A percentile compares a stretch with the other conserved stretches of the same genome.
phyloP scores from a whole-genome alignment of 2,113 vertebrate species.

The Strigops habroptila region DNA sequence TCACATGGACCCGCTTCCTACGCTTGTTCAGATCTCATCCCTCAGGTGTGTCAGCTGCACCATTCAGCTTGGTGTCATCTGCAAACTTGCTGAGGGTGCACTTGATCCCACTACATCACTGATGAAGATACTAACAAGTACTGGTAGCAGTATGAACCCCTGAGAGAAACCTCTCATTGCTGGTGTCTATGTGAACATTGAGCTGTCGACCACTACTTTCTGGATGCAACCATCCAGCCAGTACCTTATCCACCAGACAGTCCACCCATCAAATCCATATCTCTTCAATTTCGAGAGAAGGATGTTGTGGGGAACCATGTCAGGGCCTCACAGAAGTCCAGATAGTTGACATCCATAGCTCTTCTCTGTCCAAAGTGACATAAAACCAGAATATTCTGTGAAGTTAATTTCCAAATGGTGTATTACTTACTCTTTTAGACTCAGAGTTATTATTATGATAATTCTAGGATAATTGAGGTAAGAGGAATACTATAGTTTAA shows the following conservation, averaged over 20 bases:
- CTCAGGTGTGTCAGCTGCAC: neutral
- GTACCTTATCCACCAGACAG: neutral
- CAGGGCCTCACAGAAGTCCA: neutral
- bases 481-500: neutral
- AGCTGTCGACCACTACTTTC: neutral
- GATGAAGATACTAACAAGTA: neutral
- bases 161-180: neutral
- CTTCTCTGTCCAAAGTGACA: neutral
- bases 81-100: neutral
- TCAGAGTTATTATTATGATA: neutral
- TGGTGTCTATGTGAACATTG: fast-evolving
- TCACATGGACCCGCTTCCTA: fast-evolving
- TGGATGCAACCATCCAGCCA: neutral
- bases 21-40: neutral
- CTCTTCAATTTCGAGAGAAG: neutral
- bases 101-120: fast-evolving
- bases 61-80: neutral
- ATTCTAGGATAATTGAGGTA: neutral
- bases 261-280: neutral
- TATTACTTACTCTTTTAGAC: neutral
- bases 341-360: neutral
- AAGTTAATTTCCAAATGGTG: neutral
- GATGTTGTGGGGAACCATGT: fast-evolving
- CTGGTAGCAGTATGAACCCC: fast-evolving
- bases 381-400: neutral